Evolutionary conservation across 1,140 invertebrate genomes (phyloP).

Genomic region (Adelges cooleyi): DNA sequence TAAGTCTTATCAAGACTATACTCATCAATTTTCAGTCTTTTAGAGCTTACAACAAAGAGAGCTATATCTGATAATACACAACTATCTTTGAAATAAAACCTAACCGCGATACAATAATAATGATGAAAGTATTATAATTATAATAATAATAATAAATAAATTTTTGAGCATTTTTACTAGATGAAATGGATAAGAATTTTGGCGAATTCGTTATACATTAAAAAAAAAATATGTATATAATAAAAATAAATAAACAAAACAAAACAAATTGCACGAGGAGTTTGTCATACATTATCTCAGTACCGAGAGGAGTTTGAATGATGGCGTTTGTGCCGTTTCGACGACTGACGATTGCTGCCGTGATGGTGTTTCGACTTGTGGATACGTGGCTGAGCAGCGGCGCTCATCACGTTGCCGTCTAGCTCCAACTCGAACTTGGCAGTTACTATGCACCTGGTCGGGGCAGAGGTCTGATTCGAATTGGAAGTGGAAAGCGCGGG

Average conservation of each 20-base stretch:
- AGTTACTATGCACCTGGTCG: slow-evolving; percentile 3
- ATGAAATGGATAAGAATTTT: neutral
- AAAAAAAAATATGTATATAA: slow-evolving; percentile 2
- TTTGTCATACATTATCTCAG: slow-evolving; percentile 10
- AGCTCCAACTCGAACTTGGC: slow-evolving; percentile 17
- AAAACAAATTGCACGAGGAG: slow-evolving; percentile 25
- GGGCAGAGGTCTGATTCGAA: neutral
- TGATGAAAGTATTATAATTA: too few species aligned
- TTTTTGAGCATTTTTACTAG: slow-evolving; percentile 20
- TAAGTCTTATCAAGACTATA: slow-evolving; percentile 15
- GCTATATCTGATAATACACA: slow-evolving; percentile 8
- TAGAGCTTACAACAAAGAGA: slow-evolving; percentile 23
- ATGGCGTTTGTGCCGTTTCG: slow-evolving; percentile 17
- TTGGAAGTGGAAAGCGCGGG: neutral
- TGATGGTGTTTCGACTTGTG: neutral
- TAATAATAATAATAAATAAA: slow-evolving; percentile 17
- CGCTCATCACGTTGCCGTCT: neutral
- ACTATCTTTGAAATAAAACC: slow-evolving; percentile 1
- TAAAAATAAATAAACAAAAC: slow-evolving; percentile 12
- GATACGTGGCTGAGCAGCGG: neutral
- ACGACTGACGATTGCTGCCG: slow-evolving; percentile 4
- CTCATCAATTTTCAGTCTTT: slow-evolving; percentile 21
- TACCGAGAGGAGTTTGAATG: neutral
- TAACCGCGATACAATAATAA: neutral
- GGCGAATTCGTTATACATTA: neutral